Percentiles rank a stretch among this genome's conserved stretches.
Evolutionary conservation across 1,140 invertebrate genomes (phyloP).

Genomic region (Conus betulinus): DNA sequence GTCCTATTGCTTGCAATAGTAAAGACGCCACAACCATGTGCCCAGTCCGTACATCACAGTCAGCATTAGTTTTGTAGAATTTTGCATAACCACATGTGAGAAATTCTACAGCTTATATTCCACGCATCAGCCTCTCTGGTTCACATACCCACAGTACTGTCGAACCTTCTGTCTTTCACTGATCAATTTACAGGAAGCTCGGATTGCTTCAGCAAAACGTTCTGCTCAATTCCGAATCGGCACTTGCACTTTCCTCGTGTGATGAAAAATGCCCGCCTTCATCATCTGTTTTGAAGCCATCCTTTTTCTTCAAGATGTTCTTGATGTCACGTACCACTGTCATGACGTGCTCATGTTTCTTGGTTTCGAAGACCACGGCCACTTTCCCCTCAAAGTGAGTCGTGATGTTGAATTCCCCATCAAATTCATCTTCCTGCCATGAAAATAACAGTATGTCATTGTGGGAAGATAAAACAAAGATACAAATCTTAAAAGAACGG

Average conservation of each 20-base stretch:
- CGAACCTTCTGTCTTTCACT: not conserved
- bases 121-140: not conserved
- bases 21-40: too few species aligned
- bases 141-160: not conserved
- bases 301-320: conserved; percentile 68
- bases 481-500: not conserved
- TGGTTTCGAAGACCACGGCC: conserved; percentile 40
- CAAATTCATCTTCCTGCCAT: conserved; percentile 73
- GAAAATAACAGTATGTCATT: not conserved
- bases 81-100: too few species aligned
- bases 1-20: too few species aligned
- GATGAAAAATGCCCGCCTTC: conserved; percentile 59
- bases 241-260: conserved; percentile 73
- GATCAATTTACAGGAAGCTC: not conserved
- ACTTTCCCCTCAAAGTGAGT: conserved; percentile 73
- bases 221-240: conserved; percentile 74
- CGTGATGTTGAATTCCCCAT: conserved; percentile 74
- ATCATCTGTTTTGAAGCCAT: conserved; percentile 66
- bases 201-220: conserved; percentile 61
- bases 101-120: not conserved
- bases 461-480: not conserved
- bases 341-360: conserved; percentile 43
- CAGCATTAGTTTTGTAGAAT: too few species aligned
- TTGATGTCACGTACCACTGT: conserved; percentile 62
- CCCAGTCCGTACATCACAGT: too few species aligned